Percentiles rank a stretch among this genome's conserved stretches.
Evolutionary conservation across 1,140 invertebrate species (phyloP).

Genomic region (Platyura marginata): DNA sequence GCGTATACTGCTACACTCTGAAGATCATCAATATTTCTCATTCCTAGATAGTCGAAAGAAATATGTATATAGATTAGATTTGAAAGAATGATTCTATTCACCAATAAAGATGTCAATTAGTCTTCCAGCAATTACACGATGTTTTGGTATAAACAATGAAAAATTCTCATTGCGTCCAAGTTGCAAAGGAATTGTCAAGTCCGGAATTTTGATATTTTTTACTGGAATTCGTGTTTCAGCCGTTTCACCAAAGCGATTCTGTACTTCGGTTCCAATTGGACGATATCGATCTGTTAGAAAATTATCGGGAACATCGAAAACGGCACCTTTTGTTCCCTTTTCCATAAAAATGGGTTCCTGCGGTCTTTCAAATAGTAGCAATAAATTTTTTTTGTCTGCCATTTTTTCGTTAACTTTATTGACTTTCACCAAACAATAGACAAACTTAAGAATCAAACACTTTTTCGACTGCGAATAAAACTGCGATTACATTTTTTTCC

Average conservation of each 20-base stretch:
- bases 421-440: too few relatives aligned
- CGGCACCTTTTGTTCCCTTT: constrained; percentile 35
- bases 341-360: constrained; percentile 53
- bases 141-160: constrained; percentile 53
- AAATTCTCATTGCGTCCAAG: constrained; percentile 47
- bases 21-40: constrained; percentile 50
- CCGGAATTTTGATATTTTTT: constrained; percentile 42
- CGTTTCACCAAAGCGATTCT: constrained; percentile 34
- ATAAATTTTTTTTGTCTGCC: constrained; percentile 25
- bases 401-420: constrained; percentile 10
- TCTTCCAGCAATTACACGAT: constrained; percentile 42
- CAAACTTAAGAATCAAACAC: too few relatives aligned
- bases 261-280: constrained; percentile 26
- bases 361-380: constrained; percentile 54
- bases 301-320: constrained; percentile 40
- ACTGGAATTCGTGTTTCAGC: constrained; percentile 34
- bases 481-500: too few relatives aligned
- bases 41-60: constrained; percentile 25
- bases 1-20: constrained; percentile 47
- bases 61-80: background rate
- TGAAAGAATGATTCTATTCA: constrained; percentile 10
- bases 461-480: too few relatives aligned
- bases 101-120: constrained; percentile 56
- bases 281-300: constrained; percentile 44
- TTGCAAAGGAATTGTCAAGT: constrained; percentile 41